Evolutionary conservation across 2,888 invertebrate species (phyloP).

Genomic region (Lasioglossum pauxillum): DNA sequence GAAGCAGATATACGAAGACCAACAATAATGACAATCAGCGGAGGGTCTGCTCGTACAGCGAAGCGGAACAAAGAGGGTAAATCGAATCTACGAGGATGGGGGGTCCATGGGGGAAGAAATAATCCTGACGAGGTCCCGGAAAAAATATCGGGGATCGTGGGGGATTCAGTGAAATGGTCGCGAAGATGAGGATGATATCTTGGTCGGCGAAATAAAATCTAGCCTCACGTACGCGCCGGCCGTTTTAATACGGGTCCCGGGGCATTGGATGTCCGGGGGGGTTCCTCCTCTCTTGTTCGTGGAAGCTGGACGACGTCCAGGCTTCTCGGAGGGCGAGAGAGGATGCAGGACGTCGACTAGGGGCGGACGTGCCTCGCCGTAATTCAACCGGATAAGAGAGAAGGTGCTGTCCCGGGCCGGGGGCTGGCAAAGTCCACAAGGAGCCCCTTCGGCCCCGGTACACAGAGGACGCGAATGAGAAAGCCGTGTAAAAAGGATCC

Average conservation of each 20-base stretch:
- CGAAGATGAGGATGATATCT: constrained; percentile 40
- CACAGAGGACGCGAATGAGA: constrained; percentile 73
- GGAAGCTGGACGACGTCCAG: constrained; percentile 77
- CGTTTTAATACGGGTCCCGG: constrained; percentile 71
- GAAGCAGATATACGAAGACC: background rate
- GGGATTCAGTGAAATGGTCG: background rate
- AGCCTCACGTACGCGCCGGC: constrained; percentile 66
- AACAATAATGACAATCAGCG: constrained; percentile 1
- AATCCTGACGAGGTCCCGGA: background rate
- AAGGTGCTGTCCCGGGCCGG: constrained; percentile 64
- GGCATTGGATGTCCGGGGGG: constrained; percentile 55
- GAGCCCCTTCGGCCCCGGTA: constrained; percentile 55
- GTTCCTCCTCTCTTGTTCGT: constrained; percentile 44
- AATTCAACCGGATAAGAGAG: constrained; percentile 79
- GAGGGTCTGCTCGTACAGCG: background rate
- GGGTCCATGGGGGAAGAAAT: background rate
- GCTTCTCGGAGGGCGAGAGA: constrained; percentile 31
- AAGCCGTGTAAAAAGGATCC: constrained; percentile 76
- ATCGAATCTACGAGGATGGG: background rate
- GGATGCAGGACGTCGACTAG: constrained; percentile 71
- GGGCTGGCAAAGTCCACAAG: constrained; percentile 70
- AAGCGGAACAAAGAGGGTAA: background rate
- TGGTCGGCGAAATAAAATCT: constrained; percentile 63
- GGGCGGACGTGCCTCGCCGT: constrained; percentile 78
- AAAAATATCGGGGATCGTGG: background rate